Conservation (phyloP, 2,113 vertebrate genomes). For the Eulemur macaco region DNA sequence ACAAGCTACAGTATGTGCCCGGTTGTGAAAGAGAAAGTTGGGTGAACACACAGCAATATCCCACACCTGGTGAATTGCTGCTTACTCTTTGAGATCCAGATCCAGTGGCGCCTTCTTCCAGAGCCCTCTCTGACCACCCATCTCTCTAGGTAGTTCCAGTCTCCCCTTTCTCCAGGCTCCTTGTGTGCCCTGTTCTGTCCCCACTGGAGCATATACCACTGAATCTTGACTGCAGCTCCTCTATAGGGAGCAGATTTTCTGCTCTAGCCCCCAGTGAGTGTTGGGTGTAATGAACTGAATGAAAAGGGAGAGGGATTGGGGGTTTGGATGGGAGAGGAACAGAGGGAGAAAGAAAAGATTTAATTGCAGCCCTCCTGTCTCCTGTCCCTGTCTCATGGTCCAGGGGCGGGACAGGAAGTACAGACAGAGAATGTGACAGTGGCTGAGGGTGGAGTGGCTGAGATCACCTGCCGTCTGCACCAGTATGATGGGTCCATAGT, state of each 20-base stretch:
- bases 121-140: background rate
- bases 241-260: background rate
- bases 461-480: conserved; percentile 93
- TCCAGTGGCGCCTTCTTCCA: background rate
- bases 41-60: background rate
- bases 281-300: background rate
- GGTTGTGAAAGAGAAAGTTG: background rate
- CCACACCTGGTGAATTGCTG: background rate
- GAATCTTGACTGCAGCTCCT: background rate
- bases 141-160: background rate
- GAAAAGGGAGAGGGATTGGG: background rate
- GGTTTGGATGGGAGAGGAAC: background rate
- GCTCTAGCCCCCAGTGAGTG: background rate
- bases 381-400: conserved; percentile 13
- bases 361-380: background rate
- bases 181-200: background rate
- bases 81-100: background rate
- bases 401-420: conserved; percentile 89
- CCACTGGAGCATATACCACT: background rate
- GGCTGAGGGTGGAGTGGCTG: conserved; percentile 91
- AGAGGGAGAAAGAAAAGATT: background rate
- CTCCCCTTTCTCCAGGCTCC: background rate
- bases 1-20: background rate
- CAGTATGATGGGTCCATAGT: conserved; percentile 96
- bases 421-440: conserved; percentile 95